Evolutionary conservation across 2,797 vertebrate genomes (phyloP).

Genomic region (Peromyscus nudipes): DNA sequence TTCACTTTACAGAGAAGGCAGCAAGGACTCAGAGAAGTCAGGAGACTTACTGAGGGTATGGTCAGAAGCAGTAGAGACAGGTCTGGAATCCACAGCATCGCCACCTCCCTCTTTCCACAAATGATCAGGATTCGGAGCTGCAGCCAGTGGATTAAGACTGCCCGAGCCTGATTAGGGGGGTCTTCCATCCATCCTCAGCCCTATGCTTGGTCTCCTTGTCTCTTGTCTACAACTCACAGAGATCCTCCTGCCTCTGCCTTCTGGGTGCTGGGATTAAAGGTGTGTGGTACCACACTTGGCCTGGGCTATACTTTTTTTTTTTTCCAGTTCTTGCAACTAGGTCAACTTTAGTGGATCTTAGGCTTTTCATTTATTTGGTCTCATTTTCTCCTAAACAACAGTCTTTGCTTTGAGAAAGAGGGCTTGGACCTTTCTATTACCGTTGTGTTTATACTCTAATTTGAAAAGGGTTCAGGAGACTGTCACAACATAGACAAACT

Average conservation of each 20-base stretch:
- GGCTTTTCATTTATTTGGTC: constrained; percentile 9
- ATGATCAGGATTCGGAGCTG: background rate
- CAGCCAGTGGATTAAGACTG: background rate
- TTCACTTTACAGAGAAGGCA: constrained; percentile 65
- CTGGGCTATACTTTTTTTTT: background rate
- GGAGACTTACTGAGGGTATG: constrained; percentile 66
- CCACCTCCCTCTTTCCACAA: background rate
- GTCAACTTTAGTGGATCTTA: background rate
- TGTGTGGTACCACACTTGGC: background rate
- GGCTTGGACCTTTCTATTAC: background rate
- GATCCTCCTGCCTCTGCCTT: background rate
- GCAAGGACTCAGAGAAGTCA: constrained; percentile 49
- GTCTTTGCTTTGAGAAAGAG: constrained; percentile 20
- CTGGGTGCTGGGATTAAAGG: background rate
- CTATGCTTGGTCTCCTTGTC: background rate
- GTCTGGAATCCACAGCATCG: background rate
- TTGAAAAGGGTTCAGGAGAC: background rate
- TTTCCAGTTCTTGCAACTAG: background rate
- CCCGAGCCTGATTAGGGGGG: background rate
- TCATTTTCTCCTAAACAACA: background rate
- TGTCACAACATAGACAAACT: background rate
- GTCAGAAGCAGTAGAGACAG: constrained; percentile 40
- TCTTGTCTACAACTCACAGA: background rate
- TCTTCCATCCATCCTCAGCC: background rate
- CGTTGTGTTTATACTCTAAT: background rate